These are phyloP conservation scores for Acanthosepion lycidas DNA, from an alignment of 2,888 invertebrate genomes.

Conservation along the genomic window DNA sequence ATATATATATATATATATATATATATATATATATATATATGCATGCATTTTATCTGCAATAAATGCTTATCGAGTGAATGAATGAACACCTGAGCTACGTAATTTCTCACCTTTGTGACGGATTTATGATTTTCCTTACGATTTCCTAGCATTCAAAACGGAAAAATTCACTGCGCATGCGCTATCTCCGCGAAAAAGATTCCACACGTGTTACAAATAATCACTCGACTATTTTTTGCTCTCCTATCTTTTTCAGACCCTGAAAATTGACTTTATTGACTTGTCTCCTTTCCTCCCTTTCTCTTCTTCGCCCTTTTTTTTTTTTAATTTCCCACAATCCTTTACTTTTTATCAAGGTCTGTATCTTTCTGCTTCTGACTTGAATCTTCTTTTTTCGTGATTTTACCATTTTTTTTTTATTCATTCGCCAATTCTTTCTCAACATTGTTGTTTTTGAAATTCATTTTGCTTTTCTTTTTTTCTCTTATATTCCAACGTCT, in stretches of 20 bases:
- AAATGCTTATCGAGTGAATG: conserved; percentile 18
- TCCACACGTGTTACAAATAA: conserved; percentile 33
- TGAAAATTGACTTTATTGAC: neutral
- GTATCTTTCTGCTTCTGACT: neutral
- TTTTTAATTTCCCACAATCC: neutral
- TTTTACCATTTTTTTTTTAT: neutral
- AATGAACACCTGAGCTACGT: conserved; percentile 17
- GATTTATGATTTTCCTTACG: conserved; percentile 1
- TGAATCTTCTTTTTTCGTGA: neutral
- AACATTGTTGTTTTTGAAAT: no score
- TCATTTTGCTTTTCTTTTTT: no score
- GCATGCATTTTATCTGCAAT: neutral
- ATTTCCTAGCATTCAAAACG: neutral
- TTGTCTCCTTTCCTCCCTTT: neutral
- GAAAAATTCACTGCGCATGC: neutral
- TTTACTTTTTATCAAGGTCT: neutral
- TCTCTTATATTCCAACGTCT: no score
- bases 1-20: no score
- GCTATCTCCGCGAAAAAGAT: neutral
- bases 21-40: no score
- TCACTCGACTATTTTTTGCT: neutral
- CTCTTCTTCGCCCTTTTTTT: neutral
- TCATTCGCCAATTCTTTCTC: no score
- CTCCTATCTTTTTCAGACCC: neutral
- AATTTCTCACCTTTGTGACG: neutral